Evolutionary conservation across 2,888 invertebrate genomes (phyloP), one percentile per base, ranked within the genome.

Genomic region (Mimumesa dahlbomi): DNA sequence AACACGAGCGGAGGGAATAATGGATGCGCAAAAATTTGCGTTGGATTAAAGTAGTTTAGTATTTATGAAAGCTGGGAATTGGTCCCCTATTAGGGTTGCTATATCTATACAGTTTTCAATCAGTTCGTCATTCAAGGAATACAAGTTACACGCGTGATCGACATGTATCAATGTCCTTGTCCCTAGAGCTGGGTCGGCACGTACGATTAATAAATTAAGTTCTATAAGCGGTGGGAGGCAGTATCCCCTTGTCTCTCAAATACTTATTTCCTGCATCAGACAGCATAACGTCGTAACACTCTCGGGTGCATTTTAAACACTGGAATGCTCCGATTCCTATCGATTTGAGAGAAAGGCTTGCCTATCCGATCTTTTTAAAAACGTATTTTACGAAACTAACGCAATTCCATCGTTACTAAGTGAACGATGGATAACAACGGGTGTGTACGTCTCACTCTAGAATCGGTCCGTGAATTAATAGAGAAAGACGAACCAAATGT

Each of bases 111-210:
- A 49, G 40, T 18, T 72, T 59, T 62, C 61, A 54, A 70, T 68
- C 58, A 69, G 25, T 74, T 69, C 65, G 71, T 61, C 66, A 71
- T 66, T 63, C 61, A 61, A 75, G 74, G 76, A 79, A 82, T 81
- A 69, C 73, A 77, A 84, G 83, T 83, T 79, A 79, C 62, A 71
- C 21, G 53, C 71, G 68, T 83, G 84, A 87, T 87, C 84, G 84
- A 75, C 80, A 84, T 78, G 80, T 82, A 87, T 85, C 83, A 86
- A 86, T 84, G 89, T 87, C 88, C 89, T 89, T 89, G 89, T 83
- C 87, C 86, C 86, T 87, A 84, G 83, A 83, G 80, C 74, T 77
- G 73, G 72, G 74, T n/a, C n/a, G n/a, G 77, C 73, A 74, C 75
- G 79, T 83, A 79, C 80, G 84, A 84, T 87, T 86, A 83, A 82